phyloP scores from a whole-genome alignment of 2,888 invertebrate genomes.

The Aporophyla nigra region DNA sequence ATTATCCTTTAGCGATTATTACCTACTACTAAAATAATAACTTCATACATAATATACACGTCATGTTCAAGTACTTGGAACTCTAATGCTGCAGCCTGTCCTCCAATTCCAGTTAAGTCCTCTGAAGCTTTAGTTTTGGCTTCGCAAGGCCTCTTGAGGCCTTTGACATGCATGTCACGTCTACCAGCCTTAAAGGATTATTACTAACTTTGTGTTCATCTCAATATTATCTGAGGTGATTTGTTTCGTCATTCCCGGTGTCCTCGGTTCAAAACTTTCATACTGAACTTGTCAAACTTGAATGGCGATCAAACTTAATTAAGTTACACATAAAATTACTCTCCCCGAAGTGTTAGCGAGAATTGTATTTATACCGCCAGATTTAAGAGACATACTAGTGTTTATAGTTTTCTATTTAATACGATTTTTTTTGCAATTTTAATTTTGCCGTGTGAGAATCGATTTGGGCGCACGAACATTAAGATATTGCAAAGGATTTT shows the following conservation, averaged over 20 bases:
- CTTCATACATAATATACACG: not conserved
- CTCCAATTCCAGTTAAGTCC: slow-evolving; percentile 29
- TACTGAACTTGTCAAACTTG: not conserved
- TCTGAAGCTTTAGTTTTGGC: slow-evolving; percentile 28
- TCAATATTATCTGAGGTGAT: slow-evolving; percentile 23
- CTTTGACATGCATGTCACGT: slow-evolving; percentile 42
- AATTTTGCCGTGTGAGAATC: no score
- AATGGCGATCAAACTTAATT: not conserved
- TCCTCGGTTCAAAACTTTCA: not conserved
- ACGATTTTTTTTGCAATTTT: no score
- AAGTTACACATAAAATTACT: not conserved
- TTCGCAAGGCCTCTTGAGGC: slow-evolving; percentile 8
- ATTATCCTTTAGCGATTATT: no score
- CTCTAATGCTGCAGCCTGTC: not conserved
- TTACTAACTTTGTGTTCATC: slow-evolving; percentile 30
- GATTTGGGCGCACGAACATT: no score
- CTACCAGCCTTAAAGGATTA: slow-evolving; percentile 33
- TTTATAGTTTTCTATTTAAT: no score
- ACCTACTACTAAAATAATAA: not conserved
- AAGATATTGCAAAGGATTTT: no score
- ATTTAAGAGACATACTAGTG: not conserved
- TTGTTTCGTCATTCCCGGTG: not conserved
- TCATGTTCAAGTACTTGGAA: not conserved
- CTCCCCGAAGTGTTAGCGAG: not conserved
- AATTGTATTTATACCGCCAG: not conserved